Conservation (phyloP, 1,140 invertebrate species). For the Melitaea cinxia region DNA sequence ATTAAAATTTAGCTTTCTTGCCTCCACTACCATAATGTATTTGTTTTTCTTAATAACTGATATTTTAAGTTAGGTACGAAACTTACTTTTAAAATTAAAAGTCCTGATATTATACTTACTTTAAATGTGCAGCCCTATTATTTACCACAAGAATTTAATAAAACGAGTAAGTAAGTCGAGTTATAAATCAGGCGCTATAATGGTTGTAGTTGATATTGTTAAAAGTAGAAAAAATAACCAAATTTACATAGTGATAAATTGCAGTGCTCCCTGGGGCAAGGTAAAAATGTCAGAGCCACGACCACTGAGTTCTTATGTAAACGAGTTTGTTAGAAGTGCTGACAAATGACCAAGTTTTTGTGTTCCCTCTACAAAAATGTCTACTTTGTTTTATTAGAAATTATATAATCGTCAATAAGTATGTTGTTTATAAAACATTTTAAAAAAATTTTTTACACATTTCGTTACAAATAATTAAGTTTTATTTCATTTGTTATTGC, state of each 20-base stretch:
- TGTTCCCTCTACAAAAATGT: neutral
- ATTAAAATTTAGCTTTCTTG: too few relatives aligned
- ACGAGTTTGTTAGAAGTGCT: neutral
- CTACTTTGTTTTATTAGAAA: too few relatives aligned
- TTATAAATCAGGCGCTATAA: slow-evolving; percentile 28
- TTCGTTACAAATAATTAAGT: too few relatives aligned
- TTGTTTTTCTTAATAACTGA: too few relatives aligned
- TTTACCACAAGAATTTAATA: neutral
- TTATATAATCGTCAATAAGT: too few relatives aligned
- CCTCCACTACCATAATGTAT: too few relatives aligned
- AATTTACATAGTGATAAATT: slow-evolving; percentile 34
- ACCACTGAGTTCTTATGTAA: slow-evolving; percentile 8
- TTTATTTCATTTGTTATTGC: too few relatives aligned
- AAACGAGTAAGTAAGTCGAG: neutral
- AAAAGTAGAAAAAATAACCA: slow-evolving; percentile 28
- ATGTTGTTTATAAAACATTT: too few relatives aligned
- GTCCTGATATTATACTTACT: neutral
- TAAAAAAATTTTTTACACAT: too few relatives aligned
- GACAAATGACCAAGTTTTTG: neutral
- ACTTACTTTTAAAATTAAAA: too few relatives aligned
- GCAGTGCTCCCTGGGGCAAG: slow-evolving; percentile 19
- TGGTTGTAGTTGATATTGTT: slow-evolving; percentile 28
- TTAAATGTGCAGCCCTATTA: neutral
- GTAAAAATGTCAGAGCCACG: slow-evolving; percentile 20
- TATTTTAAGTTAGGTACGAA: too few relatives aligned